Evolutionary conservation across 2,888 invertebrate species (phyloP).

Genomic region (Dysmachus trigonus): DNA sequence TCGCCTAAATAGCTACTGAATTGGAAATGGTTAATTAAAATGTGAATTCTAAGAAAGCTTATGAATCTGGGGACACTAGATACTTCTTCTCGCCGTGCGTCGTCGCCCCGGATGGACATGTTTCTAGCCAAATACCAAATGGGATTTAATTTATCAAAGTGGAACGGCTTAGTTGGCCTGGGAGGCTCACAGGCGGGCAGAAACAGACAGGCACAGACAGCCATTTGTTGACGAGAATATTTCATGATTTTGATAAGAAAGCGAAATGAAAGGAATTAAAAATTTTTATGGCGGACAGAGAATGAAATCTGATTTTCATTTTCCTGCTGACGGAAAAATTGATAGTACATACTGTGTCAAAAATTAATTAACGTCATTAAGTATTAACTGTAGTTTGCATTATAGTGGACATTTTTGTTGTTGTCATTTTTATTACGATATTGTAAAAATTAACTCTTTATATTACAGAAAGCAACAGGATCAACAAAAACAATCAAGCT

Average conservation of each 20-base stretch:
- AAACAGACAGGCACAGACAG: not conserved
- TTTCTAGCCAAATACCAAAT: not conserved
- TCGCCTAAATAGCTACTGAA: constrained; percentile 36
- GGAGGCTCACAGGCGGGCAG: not conserved
- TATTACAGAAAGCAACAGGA: no score
- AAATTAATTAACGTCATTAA: no score
- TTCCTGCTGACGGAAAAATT: no score
- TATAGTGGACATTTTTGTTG: no score
- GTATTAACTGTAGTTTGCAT: no score
- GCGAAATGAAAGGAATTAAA: not conserved
- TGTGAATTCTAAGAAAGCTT: constrained; percentile 26
- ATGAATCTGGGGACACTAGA: not conserved
- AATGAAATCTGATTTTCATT: not conserved
- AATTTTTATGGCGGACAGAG: not conserved
- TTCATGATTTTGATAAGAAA: not conserved
- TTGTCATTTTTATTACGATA: no score
- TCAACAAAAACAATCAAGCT: no score
- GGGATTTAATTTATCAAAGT: not conserved
- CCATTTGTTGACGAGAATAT: not conserved
- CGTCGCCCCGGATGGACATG: not conserved
- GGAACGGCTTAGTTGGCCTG: not conserved
- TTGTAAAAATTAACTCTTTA: no score
- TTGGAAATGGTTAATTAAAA: constrained; percentile 34
- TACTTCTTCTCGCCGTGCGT: not conserved
- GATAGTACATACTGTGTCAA: no score